These are phyloP conservation scores for Xyrichtys novacula DNA, from an alignment of 2,797 vertebrate species.

Conservation along the genomic window DNA sequence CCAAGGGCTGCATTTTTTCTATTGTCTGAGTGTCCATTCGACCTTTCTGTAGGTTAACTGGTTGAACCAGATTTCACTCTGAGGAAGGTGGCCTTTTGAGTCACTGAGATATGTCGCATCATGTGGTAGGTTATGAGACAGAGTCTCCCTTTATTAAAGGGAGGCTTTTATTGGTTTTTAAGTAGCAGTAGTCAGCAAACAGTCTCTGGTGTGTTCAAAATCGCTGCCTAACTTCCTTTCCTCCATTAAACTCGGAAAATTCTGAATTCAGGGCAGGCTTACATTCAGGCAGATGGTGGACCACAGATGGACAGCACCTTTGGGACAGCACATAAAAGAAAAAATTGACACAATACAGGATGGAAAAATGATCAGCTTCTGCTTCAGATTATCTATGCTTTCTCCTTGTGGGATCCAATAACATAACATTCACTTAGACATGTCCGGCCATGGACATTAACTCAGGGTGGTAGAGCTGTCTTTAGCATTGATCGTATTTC, in stretches of 20 bases:
- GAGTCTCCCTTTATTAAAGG: neutral
- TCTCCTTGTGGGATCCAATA: neutral
- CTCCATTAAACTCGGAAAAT: neutral
- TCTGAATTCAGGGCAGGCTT: neutral
- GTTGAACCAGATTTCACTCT: neutral
- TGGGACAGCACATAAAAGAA: neutral
- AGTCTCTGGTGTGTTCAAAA: neutral
- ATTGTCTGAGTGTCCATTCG: neutral
- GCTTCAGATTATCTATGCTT: neutral
- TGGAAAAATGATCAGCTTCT: neutral
- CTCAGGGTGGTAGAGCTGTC: neutral
- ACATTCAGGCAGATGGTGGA: neutral
- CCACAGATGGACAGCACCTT: neutral
- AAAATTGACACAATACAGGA: neutral
- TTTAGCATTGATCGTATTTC: neutral
- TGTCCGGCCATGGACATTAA: neutral
- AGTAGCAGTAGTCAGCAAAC: neutral
- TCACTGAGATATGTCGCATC: neutral
- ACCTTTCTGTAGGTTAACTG: neutral
- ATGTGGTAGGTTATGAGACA: neutral
- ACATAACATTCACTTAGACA: neutral
- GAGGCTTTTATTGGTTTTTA: neutral
- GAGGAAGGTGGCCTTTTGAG: neutral
- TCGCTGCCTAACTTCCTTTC: neutral
- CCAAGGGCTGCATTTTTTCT: no score